phyloP scores from a whole-genome alignment of 2,888 invertebrate species.

The Aromia moschata region DNA sequence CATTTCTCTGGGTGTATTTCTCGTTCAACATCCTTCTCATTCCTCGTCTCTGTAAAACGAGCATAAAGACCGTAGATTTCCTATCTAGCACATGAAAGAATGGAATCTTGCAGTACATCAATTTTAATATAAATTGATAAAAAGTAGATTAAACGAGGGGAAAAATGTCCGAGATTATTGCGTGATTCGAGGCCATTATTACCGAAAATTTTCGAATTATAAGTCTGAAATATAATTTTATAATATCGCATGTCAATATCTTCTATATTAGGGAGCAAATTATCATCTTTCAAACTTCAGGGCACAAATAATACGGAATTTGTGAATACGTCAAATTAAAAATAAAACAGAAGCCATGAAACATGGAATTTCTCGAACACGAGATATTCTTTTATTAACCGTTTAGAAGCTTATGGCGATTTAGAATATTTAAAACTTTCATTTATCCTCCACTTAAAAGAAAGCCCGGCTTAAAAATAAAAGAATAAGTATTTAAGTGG shows the following conservation, averaged over 20 bases:
- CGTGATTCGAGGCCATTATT: conserved; percentile 55
- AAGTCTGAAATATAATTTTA: conserved; percentile 58
- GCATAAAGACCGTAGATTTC: conserved; percentile 35
- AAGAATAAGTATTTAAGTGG: conserved; percentile 52
- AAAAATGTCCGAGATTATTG: conserved; percentile 52
- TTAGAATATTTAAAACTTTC: conserved; percentile 41
- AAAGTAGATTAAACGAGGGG: conserved; percentile 36
- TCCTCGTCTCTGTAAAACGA: conserved; percentile 39
- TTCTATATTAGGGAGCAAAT: conserved; percentile 54
- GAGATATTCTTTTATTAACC: conserved; percentile 26
- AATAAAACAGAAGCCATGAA: conserved; percentile 14
- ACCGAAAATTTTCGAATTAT: conserved; percentile 59
- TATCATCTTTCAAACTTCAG: conserved; percentile 42
- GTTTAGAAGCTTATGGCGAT: conserved; percentile 26
- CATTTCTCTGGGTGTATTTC: too few relatives aligned
- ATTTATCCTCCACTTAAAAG: conserved; percentile 42
- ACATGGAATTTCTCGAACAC: conserved; percentile 6
- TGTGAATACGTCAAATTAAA: conserved; percentile 25
- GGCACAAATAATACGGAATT: conserved; percentile 31
- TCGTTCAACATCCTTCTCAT: conserved; percentile 32
- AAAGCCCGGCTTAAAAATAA: conserved; percentile 49
- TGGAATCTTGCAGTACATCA: conserved; percentile 40
- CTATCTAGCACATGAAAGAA: conserved; percentile 38
- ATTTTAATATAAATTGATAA: conserved; percentile 42
- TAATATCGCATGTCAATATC: conserved; percentile 60